Evolutionary conservation across 2,888 invertebrate species (phyloP), one percentile per base, ranked within the genome.

Genomic region (Ophion slaviceki): DNA sequence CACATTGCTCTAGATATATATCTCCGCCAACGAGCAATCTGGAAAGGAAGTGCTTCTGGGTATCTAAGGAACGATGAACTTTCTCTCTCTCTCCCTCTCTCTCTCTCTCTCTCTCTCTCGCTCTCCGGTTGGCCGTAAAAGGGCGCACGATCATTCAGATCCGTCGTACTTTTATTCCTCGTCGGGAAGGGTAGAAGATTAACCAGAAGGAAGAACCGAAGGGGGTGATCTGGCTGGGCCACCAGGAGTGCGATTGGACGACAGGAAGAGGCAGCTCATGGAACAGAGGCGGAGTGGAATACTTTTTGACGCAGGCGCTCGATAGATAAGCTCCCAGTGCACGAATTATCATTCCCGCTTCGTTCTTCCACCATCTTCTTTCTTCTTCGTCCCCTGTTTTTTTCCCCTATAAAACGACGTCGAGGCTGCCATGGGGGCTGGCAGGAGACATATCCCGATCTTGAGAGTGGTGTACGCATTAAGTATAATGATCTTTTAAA

Each of bases 281-380:
- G 36, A 14, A 70, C 24, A 66, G 70, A 61, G 85, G 76, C 71
- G 82, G 72, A 79, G 82, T 82, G 74, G 71, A 78, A 66, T 71
- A 67, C 82, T 80, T 68, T 76, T 53, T 62, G 79, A 85, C 85
- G 85, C 85, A 85, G 82, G 85, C 85, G 85, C 85, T 71, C 66
- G 75, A 47, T 47, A 24, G 78, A 85, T 82, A 79, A 85, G 67
- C 78, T 36, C 53, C 57, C 47, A 24, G 75, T 78, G 45, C 53
- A 53, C 20, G 81, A 61, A 59, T 81, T 71, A 81, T 81, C 77
- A 20, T 57, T 10, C 61, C 7, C 61, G 40, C 59, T 77, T 68
- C 36, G 53, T 68, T 59, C 20, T 11, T 20, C 53, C 61, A 10
- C 78, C 68, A 45, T 68, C 59, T 61, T 68, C 24, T 59, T 71